These are phyloP conservation scores for Empis stercorea DNA, from an alignment of 2,888 invertebrate species.

Conservation along the genomic window DNA sequence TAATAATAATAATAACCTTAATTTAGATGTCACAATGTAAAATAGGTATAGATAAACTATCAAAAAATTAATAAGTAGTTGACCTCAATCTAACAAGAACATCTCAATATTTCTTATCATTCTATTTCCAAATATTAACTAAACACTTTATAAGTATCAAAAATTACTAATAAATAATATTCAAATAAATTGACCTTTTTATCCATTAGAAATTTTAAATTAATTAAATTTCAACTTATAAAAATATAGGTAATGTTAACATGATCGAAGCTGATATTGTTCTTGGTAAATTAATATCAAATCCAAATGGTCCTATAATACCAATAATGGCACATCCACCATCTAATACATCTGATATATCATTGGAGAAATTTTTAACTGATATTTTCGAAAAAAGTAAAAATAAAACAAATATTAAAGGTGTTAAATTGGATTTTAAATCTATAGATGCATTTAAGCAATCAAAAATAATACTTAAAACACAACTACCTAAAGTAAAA, in stretches of 20 bases:
- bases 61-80: too few species aligned
- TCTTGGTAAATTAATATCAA: slow-evolving; percentile 46
- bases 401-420: slow-evolving; percentile 44
- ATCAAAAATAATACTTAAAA: slow-evolving; percentile 39
- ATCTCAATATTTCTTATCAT: too few species aligned
- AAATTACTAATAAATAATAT: too few species aligned
- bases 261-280: slow-evolving; percentile 84
- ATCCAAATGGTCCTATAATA: slow-evolving; percentile 31
- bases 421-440: slow-evolving; percentile 83
- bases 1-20: too few species aligned
- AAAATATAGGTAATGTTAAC: slow-evolving; percentile 43
- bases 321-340: slow-evolving; percentile 88
- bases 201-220: too few species aligned
- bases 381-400: slow-evolving; percentile 42
- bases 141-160: too few species aligned
- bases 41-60: too few species aligned
- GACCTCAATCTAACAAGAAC: too few species aligned
- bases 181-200: too few species aligned
- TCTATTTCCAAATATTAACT: too few species aligned
- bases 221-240: too few species aligned
- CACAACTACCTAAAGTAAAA: slow-evolving; percentile 32
- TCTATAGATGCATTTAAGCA: slow-evolving; percentile 55
- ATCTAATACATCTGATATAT: slow-evolving; percentile 53
- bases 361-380: slow-evolving; percentile 56
- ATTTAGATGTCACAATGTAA: too few species aligned